These are phyloP conservation scores for Bettongia penicillata DNA, from an alignment of 2,113 vertebrate genomes.

Conservation along the genomic window DNA sequence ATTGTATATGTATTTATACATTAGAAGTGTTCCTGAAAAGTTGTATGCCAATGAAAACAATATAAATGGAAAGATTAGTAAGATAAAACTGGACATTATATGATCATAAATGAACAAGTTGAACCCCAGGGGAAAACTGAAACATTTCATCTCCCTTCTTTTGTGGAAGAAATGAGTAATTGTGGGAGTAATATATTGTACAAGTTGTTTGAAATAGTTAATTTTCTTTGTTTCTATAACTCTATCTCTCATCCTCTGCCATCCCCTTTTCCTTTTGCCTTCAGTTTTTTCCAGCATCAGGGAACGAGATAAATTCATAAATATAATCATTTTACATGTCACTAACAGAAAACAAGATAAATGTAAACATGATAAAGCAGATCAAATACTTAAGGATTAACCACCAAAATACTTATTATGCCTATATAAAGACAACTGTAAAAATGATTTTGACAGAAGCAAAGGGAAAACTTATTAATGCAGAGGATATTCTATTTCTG, in stretches of 20 bases:
- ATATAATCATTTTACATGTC: neutral
- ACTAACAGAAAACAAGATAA: neutral
- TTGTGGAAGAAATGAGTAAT: neutral
- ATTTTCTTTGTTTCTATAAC: neutral
- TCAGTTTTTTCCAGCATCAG: neutral
- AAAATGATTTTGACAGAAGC: neutral
- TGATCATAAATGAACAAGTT: neutral
- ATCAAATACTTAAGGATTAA: neutral
- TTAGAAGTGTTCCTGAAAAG: neutral
- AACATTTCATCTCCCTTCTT: neutral
- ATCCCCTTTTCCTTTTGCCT: neutral
- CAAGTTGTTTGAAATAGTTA: neutral
- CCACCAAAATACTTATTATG: neutral
- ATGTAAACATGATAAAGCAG: neutral
- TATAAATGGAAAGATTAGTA: neutral
- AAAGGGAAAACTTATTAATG: neutral
- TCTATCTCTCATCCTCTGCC: neutral
- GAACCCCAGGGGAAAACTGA: neutral
- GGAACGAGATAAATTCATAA: neutral
- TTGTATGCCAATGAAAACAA: neutral
- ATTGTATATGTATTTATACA: neutral
- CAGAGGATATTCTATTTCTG: neutral
- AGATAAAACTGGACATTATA: neutral
- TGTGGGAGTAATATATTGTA: neutral
- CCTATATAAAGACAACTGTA: neutral